These are phyloP conservation scores for Drosophila sulfurigaster DNA, from an alignment of 1,140 invertebrate species.

Conservation along the genomic window DNA sequence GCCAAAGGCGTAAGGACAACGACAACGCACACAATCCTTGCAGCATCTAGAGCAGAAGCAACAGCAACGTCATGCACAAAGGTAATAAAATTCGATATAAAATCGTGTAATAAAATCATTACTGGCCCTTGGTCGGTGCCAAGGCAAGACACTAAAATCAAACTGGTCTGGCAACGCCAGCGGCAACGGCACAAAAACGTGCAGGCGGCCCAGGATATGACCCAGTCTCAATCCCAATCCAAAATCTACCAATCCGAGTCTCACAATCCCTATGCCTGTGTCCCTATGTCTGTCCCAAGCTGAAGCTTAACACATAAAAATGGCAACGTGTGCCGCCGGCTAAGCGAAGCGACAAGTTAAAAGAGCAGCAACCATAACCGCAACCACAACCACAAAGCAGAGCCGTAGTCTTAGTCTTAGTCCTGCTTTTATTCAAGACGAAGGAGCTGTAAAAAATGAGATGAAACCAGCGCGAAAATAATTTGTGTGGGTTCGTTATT, in stretches of 20 bases:
- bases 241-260: conserved; percentile 7
- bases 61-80: conserved; percentile 71
- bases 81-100: conserved; percentile 83
- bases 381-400: neutral
- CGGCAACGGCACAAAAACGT: conserved; percentile 52
- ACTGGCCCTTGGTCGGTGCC: conserved; percentile 47
- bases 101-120: conserved; percentile 82
- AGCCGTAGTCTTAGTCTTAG: neutral
- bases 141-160: conserved; percentile 61
- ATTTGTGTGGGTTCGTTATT: conserved; percentile 69
- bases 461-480: conserved; percentile 73
- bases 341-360: conserved; percentile 68
- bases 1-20: conserved; percentile 72
- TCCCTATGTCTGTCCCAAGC: conserved; percentile 11
- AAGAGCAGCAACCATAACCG: conserved; percentile 37
- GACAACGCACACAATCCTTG: conserved; percentile 63
- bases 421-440: conserved; percentile 4
- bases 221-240: conserved; percentile 25
- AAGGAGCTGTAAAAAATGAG: conserved; percentile 47
- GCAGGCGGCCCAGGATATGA: conserved; percentile 53
- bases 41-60: conserved; percentile 8
- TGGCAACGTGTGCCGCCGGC: conserved; percentile 74
- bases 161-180: conserved; percentile 60
- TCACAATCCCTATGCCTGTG: conserved; percentile 18
- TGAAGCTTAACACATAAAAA: conserved; percentile 64